Percentiles rank a stretch among this genome's conserved stretches.
phyloP scores from a whole-genome alignment of 2,888 invertebrate genomes.

The Prosapia bicincta region DNA sequence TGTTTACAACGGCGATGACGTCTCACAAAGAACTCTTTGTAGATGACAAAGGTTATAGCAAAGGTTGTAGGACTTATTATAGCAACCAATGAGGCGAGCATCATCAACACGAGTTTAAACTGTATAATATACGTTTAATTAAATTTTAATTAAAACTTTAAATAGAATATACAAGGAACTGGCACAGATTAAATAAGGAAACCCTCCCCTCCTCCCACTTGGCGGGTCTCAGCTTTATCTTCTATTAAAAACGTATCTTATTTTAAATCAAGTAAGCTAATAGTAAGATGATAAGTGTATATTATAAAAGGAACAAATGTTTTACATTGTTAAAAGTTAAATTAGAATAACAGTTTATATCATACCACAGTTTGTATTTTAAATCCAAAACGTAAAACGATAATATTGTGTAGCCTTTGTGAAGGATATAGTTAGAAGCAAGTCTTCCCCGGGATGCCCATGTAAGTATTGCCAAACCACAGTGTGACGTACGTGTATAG shows the following conservation, averaged over 20 bases:
- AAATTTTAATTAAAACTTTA: slow-evolving; percentile 2
- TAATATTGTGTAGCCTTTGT: no score
- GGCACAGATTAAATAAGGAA: neutral
- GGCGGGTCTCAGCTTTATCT: neutral
- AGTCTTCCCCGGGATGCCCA: no score
- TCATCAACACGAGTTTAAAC: neutral
- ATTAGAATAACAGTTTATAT: no score
- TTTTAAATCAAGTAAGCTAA: neutral
- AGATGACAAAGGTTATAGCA: neutral
- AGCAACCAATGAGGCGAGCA: neutral
- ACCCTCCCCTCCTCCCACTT: neutral
- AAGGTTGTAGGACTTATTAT: neutral
- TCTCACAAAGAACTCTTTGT: neutral
- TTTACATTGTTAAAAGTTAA: no score
- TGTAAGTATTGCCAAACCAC: no score
- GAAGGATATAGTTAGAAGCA: no score
- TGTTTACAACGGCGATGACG: neutral
- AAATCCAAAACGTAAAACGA: no score
- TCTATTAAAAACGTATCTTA: neutral
- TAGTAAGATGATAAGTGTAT: no score
- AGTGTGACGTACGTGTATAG: no score
- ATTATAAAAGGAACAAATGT: no score
- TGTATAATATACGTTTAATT: slow-evolving; percentile 2
- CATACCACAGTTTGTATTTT: no score
- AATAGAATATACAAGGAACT: slow-evolving; percentile 2